phyloP scores from a whole-genome alignment of 2,888 invertebrate genomes.

The Perizoma flavofasciatum region DNA sequence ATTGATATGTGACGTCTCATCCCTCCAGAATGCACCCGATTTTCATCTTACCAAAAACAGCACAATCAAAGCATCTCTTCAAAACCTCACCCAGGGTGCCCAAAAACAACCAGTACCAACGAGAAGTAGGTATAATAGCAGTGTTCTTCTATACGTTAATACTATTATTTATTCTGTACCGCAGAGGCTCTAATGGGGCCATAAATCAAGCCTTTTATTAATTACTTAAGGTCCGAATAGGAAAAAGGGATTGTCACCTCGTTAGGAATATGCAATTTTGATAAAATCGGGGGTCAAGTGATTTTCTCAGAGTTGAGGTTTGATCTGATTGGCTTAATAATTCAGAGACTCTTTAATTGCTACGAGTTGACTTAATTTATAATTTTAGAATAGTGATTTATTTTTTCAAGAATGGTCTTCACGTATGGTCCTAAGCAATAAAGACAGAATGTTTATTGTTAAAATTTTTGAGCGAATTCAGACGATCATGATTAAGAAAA shows the following conservation, averaged over 20 bases:
- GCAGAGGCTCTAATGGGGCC: constrained; percentile 13
- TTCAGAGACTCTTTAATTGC: background rate
- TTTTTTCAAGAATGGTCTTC: no score
- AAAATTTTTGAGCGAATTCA: no score
- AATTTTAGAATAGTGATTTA: background rate
- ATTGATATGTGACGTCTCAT: no score
- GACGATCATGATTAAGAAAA: no score
- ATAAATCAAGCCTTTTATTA: constrained; percentile 27
- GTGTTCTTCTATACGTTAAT: background rate
- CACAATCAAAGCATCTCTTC: no score
- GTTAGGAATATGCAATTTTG: constrained; percentile 15
- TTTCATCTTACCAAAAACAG: no score
- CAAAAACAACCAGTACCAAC: background rate
- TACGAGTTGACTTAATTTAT: background rate
- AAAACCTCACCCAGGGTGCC: no score
- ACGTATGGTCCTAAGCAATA: no score
- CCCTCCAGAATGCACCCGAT: no score
- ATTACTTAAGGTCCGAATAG: constrained; percentile 15
- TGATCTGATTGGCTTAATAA: no score
- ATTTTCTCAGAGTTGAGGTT: background rate
- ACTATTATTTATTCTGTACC: constrained; percentile 3
- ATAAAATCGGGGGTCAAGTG: constrained; percentile 7
- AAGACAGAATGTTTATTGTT: no score
- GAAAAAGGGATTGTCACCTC: constrained; percentile 27
- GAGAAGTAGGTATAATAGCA: no score